phyloP scores from a whole-genome alignment of 2,888 invertebrate species.

The Idaea aversata region DNA sequence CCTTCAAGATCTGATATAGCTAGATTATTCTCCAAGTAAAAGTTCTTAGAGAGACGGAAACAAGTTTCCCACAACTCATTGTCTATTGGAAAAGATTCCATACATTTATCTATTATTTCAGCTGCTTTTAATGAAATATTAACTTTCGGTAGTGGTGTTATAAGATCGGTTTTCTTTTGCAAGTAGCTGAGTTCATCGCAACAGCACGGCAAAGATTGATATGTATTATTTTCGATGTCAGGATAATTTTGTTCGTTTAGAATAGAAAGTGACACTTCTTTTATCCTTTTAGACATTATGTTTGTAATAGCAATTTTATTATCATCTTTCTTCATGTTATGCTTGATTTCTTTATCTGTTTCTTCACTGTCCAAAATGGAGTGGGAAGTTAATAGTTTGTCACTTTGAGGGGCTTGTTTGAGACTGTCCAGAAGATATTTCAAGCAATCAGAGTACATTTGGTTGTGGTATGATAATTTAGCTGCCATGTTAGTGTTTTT shows the following conservation, averaged over 20 bases:
- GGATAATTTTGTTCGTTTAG: slow-evolving; percentile 64
- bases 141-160: slow-evolving; percentile 28
- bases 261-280: slow-evolving; percentile 62
- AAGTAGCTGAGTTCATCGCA: slow-evolving; percentile 62
- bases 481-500: slow-evolving; percentile 65
- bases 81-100: slow-evolving; percentile 64
- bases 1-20: slow-evolving; percentile 75
- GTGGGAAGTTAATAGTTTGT: slow-evolving; percentile 53
- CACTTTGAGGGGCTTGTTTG: slow-evolving; percentile 37
- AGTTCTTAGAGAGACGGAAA: slow-evolving; percentile 63
- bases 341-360: slow-evolving; percentile 22
- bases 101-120: slow-evolving; percentile 61
- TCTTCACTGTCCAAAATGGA: slow-evolving; percentile 31
- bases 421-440: slow-evolving; percentile 53
- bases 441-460: slow-evolving; percentile 59
- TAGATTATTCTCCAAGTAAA: slow-evolving; percentile 61
- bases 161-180: slow-evolving; percentile 24
- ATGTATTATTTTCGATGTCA: slow-evolving; percentile 44
- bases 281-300: slow-evolving; percentile 64
- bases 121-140: slow-evolving; percentile 59
- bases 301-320: slow-evolving; percentile 55
- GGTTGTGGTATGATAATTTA: slow-evolving; percentile 62
- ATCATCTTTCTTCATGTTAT: slow-evolving; percentile 46
- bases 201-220: slow-evolving; percentile 57
- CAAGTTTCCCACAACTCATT: slow-evolving; percentile 65